Conservation (phyloP, 30 jellyfish, hydroid and myxozoan genomes). For the Aurelia aurita region DNA sequence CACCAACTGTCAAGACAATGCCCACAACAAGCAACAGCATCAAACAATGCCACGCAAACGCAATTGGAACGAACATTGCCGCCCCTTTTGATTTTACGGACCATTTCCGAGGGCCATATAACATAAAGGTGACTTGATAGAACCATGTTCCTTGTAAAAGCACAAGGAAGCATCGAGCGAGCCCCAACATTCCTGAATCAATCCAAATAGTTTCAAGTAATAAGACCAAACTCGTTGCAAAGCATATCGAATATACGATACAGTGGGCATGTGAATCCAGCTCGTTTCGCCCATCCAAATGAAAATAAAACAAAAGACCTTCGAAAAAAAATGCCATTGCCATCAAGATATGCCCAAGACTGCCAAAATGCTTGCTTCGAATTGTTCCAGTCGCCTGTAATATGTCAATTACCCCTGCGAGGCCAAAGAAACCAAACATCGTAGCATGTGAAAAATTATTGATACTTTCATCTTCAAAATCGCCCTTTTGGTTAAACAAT, state of each 20-base stretch:
- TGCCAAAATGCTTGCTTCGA: slow-evolving; percentile 5
- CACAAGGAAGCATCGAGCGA: slow-evolving; percentile 59
- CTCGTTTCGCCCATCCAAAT: slow-evolving; percentile 72
- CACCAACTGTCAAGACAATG: not conserved
- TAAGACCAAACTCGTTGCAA: slow-evolving; percentile 32
- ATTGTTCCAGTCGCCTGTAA: slow-evolving; percentile 20
- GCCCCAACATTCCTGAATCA: slow-evolving; percentile 37
- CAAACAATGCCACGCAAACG: slow-evolving; percentile 75
- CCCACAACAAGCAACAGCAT: slow-evolving; percentile 4
- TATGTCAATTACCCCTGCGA: slow-evolving; percentile 41
- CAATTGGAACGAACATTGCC: slow-evolving; percentile 69
- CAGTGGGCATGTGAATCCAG: slow-evolving; percentile 69
- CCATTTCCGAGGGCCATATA: slow-evolving; percentile 66
- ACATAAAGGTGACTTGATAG: slow-evolving; percentile 64
- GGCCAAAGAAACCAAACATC: slow-evolving; percentile 64
- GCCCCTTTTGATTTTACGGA: slow-evolving; percentile 57
- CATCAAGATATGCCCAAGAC: slow-evolving; percentile 31
- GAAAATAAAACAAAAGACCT: slow-evolving; percentile 70
- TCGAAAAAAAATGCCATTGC: slow-evolving; percentile 62
- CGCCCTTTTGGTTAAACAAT: slow-evolving; percentile 28
- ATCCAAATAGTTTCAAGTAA: slow-evolving; percentile 40
- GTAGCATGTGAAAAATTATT: slow-evolving; percentile 79
- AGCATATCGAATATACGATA: slow-evolving; percentile 48
- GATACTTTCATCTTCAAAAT: slow-evolving; percentile 52
- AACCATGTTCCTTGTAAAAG: slow-evolving; percentile 78